A percentile compares a stretch with the other conserved stretches of the same genome.
Conservation (phyloP, 1,140 invertebrate genomes). For the Eumeta japonica region DNA sequence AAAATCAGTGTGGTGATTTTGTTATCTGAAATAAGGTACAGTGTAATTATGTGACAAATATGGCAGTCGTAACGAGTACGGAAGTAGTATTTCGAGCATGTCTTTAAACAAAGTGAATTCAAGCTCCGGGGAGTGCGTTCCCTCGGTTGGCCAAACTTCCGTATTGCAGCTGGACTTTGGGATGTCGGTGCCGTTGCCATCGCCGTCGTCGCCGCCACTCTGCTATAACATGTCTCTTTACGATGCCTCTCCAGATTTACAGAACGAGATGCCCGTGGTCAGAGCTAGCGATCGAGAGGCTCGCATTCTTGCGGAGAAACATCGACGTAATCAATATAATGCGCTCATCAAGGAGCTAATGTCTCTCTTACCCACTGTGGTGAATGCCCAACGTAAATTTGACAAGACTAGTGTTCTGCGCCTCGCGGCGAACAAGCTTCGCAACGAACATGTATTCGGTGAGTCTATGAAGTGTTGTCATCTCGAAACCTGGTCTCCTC, state of each 20-base stretch:
- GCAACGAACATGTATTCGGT: constrained; percentile 60
- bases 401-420: constrained; percentile 90
- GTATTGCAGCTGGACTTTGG: constrained; percentile 24
- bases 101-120: too few species aligned
- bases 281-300: constrained; percentile 66
- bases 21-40: too few species aligned
- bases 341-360: constrained; percentile 81
- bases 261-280: constrained; percentile 25
- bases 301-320: constrained; percentile 85
- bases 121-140: too few species aligned
- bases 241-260: neutral
- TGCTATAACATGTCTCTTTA: constrained; percentile 18
- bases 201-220: constrained; percentile 8
- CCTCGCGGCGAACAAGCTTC: constrained; percentile 77
- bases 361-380: constrained; percentile 77
- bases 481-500: constrained; percentile 42
- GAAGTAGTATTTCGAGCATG: too few species aligned
- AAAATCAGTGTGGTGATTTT: too few species aligned
- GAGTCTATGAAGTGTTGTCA: constrained; percentile 48
- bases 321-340: constrained; percentile 86
- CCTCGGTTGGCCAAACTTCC: too few species aligned
- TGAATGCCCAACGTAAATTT: constrained; percentile 76
- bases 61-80: too few species aligned
- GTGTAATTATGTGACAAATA: too few species aligned
- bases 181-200: constrained; percentile 25